Base-by-base conservation (phyloP, 2,113 vertebrate species). In the Geothlypis trichas region DNA sequence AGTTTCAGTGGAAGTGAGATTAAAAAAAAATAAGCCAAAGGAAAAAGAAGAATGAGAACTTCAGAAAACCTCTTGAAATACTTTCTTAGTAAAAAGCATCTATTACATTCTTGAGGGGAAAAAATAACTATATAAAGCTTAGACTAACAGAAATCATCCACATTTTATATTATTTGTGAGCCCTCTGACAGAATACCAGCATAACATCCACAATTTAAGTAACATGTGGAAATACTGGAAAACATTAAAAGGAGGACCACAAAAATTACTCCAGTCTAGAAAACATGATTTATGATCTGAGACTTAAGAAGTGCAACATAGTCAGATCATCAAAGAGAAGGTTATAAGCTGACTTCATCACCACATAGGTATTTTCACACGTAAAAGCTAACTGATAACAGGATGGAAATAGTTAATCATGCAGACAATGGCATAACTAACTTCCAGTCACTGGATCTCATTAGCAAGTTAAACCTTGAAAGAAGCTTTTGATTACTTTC, bases 391-490 rank as follows among this genome's bases (percentile, higher is more conserved):
- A 18, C 65, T 84, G 47, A 81, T 87, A 90, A 71, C 68, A 95
- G 91, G 44, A 90, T 84, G 66, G 84, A 96, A 96, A 95, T n/a
- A 95, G 94, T 95, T 97, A 97, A 96, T 93, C 76, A 18, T 61
- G 84, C 73, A 92, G 57, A 93, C 95, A 97, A 95, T 81, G 47
- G 68, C 69, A 89, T 75, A 95, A 95, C 93, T 95, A 96, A 95
- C 91, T 91, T 95, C 68, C 84, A 95, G 84, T 30, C 91, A 84
- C 94, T 92, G 94, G 94, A 89, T 91, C 91, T 96, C 89, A 95
- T 96, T 96, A 97, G 76, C 91, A 89, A 95, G 91, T 84, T 93
- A 96, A 95, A 94, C 94, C 83, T 92, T 96, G 84, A 95, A 95
- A 96, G 73, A 90, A 90, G 91, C 65, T 95, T 96, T 95, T 96